Evolutionary conservation across 2,797 vertebrate species (phyloP), one percentile per base, ranked within the genome.

Genomic region (Echiichthys vipera): DNA sequence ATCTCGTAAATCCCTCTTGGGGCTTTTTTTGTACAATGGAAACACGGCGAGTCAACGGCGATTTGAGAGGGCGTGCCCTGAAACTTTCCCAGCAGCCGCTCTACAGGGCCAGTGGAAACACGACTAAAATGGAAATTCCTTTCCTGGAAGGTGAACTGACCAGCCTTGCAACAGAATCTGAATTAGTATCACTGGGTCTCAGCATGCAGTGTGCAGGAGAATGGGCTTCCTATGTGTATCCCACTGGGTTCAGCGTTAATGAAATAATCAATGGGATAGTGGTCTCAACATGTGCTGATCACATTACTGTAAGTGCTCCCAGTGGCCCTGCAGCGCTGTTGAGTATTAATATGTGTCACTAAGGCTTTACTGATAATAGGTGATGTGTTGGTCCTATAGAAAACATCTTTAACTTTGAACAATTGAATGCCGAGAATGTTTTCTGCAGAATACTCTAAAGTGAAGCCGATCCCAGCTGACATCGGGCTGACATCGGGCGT

Each of bases 211-310:
- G 58, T 69, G 56, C 50, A 62, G 57, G 34, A 80, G 63, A 65
- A 46, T 61, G 67, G 65, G 27, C 65, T 50, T 78, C 55, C 69
- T 27, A 36, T 75, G 65, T 71, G 77, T 2, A 5, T 73, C 84
- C 73, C 51, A 12, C 45, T 77, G 78, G 30, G 45, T 34, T 78
- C 42, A 66, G 61, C 29, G n/a, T 79, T 83, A 81, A 84, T 80
- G 54, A 85, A 77, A 70, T 84, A 86, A 84, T 83, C 76, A 80
- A 74, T 88, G 58, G 42, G 50, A 67, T 43, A 46, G 64, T 45
- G 36, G 78, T 83, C 71, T 61, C 72, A 40, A 39, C 10, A 27
- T 58, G 69, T 46, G 40, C 57, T 70, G 45, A 76, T 73, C 69
- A 78, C 49, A 68, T 89, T 65, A 71, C 40, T 54, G 3, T 59